Evolutionary conservation across 2,113 vertebrate species (phyloP).

Genomic region (Solenodon paradoxus): DNA sequence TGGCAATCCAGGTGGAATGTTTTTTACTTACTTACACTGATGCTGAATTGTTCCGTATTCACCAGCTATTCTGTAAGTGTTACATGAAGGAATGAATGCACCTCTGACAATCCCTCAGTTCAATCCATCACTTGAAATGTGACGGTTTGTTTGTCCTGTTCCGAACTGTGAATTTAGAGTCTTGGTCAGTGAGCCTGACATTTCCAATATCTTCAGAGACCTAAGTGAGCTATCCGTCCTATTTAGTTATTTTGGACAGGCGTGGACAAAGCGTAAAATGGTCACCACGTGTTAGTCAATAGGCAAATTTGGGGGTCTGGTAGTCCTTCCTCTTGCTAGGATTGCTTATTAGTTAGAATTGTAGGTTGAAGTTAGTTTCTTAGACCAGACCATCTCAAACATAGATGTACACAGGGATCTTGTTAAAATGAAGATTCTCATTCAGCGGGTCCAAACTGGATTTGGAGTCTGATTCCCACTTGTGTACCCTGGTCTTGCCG

Average conservation of each 20-base stretch:
- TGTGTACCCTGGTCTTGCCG: neutral
- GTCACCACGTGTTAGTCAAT: neutral
- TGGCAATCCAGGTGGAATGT: neutral
- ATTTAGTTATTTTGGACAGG: conserved; percentile 14
- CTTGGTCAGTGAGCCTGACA: conserved; percentile 1
- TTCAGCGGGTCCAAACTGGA: neutral
- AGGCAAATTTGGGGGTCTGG: neutral
- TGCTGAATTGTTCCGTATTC: neutral
- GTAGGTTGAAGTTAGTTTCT: neutral
- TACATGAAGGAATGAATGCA: neutral
- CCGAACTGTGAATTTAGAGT: conserved; percentile 28
- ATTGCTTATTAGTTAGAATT: neutral
- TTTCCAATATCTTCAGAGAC: conserved; percentile 32
- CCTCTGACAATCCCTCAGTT: neutral
- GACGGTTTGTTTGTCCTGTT: conserved; percentile 15
- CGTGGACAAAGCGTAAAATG: neutral
- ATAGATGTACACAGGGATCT: neutral
- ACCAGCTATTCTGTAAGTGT: neutral
- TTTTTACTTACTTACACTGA: neutral
- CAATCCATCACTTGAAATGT: conserved; percentile 21
- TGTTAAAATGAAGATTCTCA: neutral
- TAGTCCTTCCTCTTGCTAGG: neutral
- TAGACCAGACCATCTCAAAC: neutral
- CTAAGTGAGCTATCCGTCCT: neutral
- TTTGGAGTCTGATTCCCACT: neutral